phyloP scores from a whole-genome alignment of 2,113 vertebrate genomes.

The Amazona vittata region DNA sequence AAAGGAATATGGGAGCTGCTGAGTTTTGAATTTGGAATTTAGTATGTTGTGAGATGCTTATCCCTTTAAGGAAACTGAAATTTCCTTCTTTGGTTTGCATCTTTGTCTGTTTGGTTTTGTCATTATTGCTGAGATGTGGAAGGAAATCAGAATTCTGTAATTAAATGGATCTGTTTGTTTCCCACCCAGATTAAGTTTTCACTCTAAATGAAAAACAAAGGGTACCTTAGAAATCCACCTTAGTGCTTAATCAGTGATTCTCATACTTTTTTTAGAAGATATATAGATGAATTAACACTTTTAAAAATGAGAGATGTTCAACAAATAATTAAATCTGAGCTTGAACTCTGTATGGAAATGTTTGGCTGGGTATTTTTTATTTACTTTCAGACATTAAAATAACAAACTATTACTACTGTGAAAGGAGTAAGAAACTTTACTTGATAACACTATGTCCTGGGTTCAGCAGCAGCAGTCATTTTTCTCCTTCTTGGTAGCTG shows the following conservation, averaged over 20 bases:
- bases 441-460: background rate
- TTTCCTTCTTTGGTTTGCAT: background rate
- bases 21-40: background rate
- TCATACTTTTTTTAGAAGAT: background rate
- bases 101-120: background rate
- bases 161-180: background rate
- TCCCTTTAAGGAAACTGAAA: background rate
- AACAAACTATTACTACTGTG: background rate
- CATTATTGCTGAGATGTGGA: background rate
- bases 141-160: background rate
- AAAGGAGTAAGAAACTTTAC: background rate
- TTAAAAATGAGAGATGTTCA: background rate
- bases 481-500: too few relatives aligned
- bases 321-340: background rate
- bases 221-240: background rate
- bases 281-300: background rate
- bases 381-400: background rate
- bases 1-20: background rate
- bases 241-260: background rate
- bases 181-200: background rate
- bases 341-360: background rate
- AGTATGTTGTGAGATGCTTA: background rate
- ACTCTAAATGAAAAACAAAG: background rate
- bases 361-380: background rate
- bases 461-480: too few relatives aligned